Conservation (phyloP, 2,888 invertebrate species). For the Eristalis intricaria region DNA sequence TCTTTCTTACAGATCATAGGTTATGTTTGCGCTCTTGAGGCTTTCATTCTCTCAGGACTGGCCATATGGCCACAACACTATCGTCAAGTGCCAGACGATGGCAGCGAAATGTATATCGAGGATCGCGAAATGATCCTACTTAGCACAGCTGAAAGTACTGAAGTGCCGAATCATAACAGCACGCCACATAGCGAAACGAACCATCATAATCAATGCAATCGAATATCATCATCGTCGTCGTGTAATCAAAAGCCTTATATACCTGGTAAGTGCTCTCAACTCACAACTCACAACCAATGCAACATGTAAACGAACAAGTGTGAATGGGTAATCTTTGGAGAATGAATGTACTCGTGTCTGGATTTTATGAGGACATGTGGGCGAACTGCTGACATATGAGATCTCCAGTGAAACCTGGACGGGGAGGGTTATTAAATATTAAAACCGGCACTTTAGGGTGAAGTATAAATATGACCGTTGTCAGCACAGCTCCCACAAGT, state of each 20-base stretch:
- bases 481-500: slow-evolving; percentile 7
- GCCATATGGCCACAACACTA: slow-evolving; percentile 84
- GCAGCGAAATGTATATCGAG: slow-evolving; percentile 83
- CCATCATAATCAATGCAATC: slow-evolving; percentile 79
- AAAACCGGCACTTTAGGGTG: slow-evolving; percentile 17
- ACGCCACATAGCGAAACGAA: slow-evolving; percentile 79
- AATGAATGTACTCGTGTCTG: not conserved
- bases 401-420: not conserved
- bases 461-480: slow-evolving; percentile 26
- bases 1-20: slow-evolving; percentile 83
- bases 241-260: slow-evolving; percentile 82
- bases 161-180: slow-evolving; percentile 79
- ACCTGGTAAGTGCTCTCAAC: slow-evolving; percentile 80
- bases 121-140: slow-evolving; percentile 83
- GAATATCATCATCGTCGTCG: slow-evolving; percentile 81
- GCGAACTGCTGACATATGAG: not conserved
- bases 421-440: slow-evolving; percentile 33
- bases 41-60: slow-evolving; percentile 83
- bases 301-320: not conserved
- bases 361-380: not conserved
- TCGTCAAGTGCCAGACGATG: slow-evolving; percentile 85
- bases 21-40: slow-evolving; percentile 85
- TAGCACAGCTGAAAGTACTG: slow-evolving; percentile 81
- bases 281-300: not conserved
- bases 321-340: not conserved